Percentiles rank a stretch among this genome's conserved stretches.
Evolutionary conservation across 2,888 invertebrate genomes (phyloP).

Genomic region (Eupithecia inturbata): DNA sequence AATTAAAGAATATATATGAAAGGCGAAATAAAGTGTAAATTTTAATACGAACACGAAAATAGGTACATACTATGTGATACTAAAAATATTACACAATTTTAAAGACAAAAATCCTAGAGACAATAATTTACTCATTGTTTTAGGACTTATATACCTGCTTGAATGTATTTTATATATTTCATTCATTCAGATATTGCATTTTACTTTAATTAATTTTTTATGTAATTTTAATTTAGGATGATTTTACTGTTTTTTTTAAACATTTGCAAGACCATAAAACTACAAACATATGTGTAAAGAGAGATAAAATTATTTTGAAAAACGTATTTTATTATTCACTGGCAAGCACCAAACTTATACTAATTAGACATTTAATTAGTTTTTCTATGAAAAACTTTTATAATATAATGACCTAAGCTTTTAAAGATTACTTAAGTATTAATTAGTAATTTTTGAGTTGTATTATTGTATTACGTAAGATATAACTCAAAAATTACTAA

Average conservation of each 20-base stretch:
- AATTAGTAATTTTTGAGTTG: not conserved
- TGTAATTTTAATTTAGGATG: not conserved
- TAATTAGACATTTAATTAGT: not conserved
- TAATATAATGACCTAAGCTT: not conserved
- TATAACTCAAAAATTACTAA: not conserved
- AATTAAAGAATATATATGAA: too few species aligned
- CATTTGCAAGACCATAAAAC: not conserved
- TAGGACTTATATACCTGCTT: too few species aligned
- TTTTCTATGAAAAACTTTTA: slow-evolving; percentile 12
- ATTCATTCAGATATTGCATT: too few species aligned
- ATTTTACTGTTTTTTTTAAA: not conserved
- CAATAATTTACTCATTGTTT: too few species aligned
- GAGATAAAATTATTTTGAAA: not conserved
- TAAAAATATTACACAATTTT: too few species aligned
- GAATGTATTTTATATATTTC: too few species aligned
- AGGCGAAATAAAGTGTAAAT: too few species aligned
- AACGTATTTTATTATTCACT: not conserved
- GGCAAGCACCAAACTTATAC: not conserved
- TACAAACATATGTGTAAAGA: not conserved
- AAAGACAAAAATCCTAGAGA: too few species aligned
- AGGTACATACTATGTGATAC: too few species aligned
- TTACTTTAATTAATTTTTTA: too few species aligned
- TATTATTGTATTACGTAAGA: not conserved
- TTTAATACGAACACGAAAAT: too few species aligned
- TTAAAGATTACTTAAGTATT: not conserved